Evolutionary conservation across 2,888 invertebrate species (phyloP), one percentile per base, ranked within the genome.

Genomic region (Parochlus steinenii): DNA sequence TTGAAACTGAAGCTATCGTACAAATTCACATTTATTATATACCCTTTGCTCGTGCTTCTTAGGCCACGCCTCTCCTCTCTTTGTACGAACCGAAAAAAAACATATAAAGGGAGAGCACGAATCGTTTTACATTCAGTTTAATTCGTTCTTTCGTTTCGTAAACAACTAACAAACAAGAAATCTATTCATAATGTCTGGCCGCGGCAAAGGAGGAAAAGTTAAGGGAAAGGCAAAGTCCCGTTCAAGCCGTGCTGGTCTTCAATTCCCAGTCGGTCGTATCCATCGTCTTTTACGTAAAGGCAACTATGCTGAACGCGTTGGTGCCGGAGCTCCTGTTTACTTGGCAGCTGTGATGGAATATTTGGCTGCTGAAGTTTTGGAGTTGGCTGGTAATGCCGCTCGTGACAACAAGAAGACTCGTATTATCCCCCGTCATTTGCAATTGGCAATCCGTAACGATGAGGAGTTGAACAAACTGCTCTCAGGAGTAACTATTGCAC

Each of bases 401-500:
- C 52, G 65, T 36, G 72, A 73, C 46, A 74, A 73, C 52, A 73
- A 74, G 51, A 74, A 72, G 47, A 61, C 67, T 2, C 55, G 67
- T 16, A 42, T 43, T 4, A 19, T 42, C 23, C 43, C 19, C 16
- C n/a, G 31, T 18, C 14, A 41, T 53, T 61, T 85, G 16, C 76
- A 83, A 51, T 51, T 86, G 43, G 82, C 82, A 16, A 73, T 85
- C 41, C 64, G 78, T 11, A 82, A 81, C 53, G 85, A 86, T 52
- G 80, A 82, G 46, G 85, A 86, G 49, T 59, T 86, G 48, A 80
- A 78, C 55, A 76, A 72, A 52, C 61, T 86, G 33, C 55, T 86
- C 5, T 66, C 71, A 1, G 76, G 77, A 26, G 82, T 83, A 3
- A 82, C 81, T 14, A 83, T 86, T 50, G 74, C 81, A 16, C 77